Percentiles rank a stretch among this genome's conserved stretches.
phyloP scores from a whole-genome alignment of 2,888 invertebrate species.

The Lithosia quadra region DNA sequence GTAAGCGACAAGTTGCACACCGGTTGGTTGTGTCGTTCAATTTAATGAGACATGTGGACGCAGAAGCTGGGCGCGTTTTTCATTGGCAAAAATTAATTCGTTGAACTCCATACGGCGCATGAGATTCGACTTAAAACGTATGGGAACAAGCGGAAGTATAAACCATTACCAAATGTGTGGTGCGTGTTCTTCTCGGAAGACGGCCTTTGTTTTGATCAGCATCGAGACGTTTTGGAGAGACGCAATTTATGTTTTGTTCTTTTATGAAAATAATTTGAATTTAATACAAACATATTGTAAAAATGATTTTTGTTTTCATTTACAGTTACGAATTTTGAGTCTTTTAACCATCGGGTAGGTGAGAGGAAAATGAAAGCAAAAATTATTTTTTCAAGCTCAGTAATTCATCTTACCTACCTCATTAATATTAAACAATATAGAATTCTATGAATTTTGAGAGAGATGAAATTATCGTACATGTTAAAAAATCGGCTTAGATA shows the following conservation, averaged over 20 bases:
- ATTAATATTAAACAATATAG: no score
- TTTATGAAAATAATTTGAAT: constrained; percentile 17
- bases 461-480: no score
- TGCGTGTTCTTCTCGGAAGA: constrained; percentile 62
- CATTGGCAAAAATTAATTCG: constrained; percentile 77
- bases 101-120: constrained; percentile 67
- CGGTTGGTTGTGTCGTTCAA: constrained; percentile 53
- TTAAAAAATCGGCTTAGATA: no score
- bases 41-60: constrained; percentile 57
- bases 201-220: constrained; percentile 52
- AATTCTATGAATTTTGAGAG: no score
- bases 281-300: background rate
- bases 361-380: no score
- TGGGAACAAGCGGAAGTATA: constrained; percentile 74
- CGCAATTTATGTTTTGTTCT: constrained; percentile 28
- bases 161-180: constrained; percentile 81
- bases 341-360: no score
- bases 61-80: constrained; percentile 51
- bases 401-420: no score
- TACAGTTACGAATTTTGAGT: background rate
- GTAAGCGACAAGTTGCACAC: constrained; percentile 54
- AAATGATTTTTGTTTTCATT: background rate
- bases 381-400: no score
- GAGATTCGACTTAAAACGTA: constrained; percentile 63
- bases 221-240: constrained; percentile 33